Percentiles rank a stretch among this genome's conserved stretches.
These are phyloP conservation scores for Arion vulgaris DNA, from an alignment of 1,140 invertebrate species.

Conservation along the genomic window DNA sequence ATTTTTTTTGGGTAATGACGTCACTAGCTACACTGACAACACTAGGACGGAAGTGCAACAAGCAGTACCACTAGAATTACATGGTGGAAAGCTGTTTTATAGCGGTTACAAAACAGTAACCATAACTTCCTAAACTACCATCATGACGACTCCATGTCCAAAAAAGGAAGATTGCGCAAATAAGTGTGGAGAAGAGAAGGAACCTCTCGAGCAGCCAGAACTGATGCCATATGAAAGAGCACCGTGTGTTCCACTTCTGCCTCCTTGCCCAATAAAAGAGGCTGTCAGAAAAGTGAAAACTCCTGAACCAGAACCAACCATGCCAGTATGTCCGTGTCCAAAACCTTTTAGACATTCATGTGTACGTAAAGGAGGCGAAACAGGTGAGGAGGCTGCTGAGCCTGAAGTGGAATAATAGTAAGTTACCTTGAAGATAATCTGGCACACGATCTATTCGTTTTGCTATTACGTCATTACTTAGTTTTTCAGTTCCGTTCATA, in stretches of 20 bases:
- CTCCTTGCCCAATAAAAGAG: neutral
- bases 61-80: neutral
- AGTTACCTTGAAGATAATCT: neutral
- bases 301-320: neutral
- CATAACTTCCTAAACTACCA: neutral
- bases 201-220: neutral
- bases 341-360: neutral
- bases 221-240: neutral
- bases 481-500: neutral
- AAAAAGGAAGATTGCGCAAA: neutral
- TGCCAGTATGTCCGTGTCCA: neutral
- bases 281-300: neutral
- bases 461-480: neutral
- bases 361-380: neutral
- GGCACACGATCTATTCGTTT: neutral
- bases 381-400: no score
- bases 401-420: neutral
- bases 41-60: neutral
- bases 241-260: neutral
- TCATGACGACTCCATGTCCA: neutral
- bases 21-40: neutral
- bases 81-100: neutral
- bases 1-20: neutral
- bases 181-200: neutral
- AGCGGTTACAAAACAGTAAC: neutral